Base-by-base conservation (phyloP, 2,113 vertebrate genomes). In the Pontoporia blainvillei region DNA sequence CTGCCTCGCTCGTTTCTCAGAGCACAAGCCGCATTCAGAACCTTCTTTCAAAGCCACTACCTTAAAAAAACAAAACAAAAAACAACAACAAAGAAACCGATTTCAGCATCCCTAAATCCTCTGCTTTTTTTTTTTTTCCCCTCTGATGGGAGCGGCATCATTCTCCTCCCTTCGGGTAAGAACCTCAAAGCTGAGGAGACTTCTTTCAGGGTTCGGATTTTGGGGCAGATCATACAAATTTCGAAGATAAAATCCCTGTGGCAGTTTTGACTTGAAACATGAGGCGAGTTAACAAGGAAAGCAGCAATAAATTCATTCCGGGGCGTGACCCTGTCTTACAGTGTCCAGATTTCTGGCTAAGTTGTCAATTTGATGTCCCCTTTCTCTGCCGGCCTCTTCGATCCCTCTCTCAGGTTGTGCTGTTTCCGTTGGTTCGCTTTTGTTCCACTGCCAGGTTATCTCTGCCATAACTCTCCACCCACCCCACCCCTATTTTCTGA, bases 261-360 rank as follows among this genome's bases (percentile, higher is more conserved):
- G 86, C 97, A 96, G 84, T 94, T 96, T 71, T 95, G 96, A 96
- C 93, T 98, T 97, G 90, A 97, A 98, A 96, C 92, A 97, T 61
- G 95, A 96, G 62, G 64, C 54, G 0, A 93, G 90, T 94, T 96
- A 98, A 96, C 96, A 94, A 96, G 96, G 82, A 89, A 96, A 91
- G 86, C 91, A 66, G 94, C 95, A 72, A 94, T 97, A 97, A 97
- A 97, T 97, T 79, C 83, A 90, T 73, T 78, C 78, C 21, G 20
- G 97, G 93, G 67, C 91, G n/a, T n/a, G 97, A 96, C 97, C 96
- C 72, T 61, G 72, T 97, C 93, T 91, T 96, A 97, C 93, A 95
- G 95, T 94, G 97, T 97, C 96, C 96, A 97, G 97, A 95, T 97
- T 97, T 96, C 91, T 49, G 83, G 93, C 96, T 95, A 93, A 87